Evolutionary conservation across 2,797 vertebrate genomes (phyloP), one percentile per base, ranked within the genome.

Genomic region (Galago senegalensis): DNA sequence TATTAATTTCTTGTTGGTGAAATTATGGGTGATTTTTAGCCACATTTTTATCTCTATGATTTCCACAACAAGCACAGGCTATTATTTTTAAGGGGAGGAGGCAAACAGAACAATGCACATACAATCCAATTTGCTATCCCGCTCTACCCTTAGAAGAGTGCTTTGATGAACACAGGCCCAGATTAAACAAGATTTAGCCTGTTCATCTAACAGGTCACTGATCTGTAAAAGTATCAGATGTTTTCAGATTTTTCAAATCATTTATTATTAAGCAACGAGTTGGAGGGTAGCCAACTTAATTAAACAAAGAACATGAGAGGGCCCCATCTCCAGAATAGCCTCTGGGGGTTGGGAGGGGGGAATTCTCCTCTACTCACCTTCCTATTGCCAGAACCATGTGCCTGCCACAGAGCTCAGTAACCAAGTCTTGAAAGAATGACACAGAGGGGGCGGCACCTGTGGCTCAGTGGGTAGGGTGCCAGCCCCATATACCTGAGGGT

Each of bases 191-290:
- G 98, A 98, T 98, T 98, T 98, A 98, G 98, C 97, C 98, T 98
- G 96, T 98, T 93, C 98, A 98, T 98, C 98, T 98, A 97, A 98
- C 96, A 98, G 98, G 98, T 98, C 98, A 98, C 96, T 97, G 98
- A 97, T 98, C 98, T 98, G 97, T 98, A 98, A 98, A 98, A 98
- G 98, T 98, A 98, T 98, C 98, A 99, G 98, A 98, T 98, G 98
- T 98, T 98, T 98, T 97, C 98, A 97, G 98, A 98, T 98, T 98
- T 98, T 98, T 98, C 98, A 96, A 98, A 98, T 98, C 98, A 98
- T 98, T 97, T 98, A 97, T 97, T 97, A 97, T 97, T 98, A 97
- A 98, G 96, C 96, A 98, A 96, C 96, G 95, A 96, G 80, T 94
- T 98, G 97, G 96, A 97, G 49, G 97, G 84, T 65, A 95, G 96